Percentiles rank a stretch among this genome's conserved stretches.
These are phyloP conservation scores for Psittacula echo DNA, from an alignment of 2,797 vertebrate genomes.

Conservation along the genomic window DNA sequence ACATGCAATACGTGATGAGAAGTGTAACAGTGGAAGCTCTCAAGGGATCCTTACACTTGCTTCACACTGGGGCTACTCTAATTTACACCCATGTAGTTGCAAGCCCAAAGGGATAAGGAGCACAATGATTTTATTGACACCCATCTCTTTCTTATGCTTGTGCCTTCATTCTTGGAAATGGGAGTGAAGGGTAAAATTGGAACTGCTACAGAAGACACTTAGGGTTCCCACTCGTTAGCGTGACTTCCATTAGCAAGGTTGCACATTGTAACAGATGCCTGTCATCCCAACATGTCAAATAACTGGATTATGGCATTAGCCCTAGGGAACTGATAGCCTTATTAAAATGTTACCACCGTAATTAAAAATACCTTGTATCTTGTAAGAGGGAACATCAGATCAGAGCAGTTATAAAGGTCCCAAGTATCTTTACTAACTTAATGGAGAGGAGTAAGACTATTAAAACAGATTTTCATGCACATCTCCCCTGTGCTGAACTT, in stretches of 20 bases:
- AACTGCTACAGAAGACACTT: not conserved
- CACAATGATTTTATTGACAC: not conserved
- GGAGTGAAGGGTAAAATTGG: not conserved
- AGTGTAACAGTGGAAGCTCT: not conserved
- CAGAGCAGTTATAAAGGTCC: slow-evolving; percentile 2
- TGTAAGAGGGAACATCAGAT: not conserved
- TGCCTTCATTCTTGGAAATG: not conserved
- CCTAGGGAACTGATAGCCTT: not conserved
- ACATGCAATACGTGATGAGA: not conserved
- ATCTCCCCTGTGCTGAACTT: not conserved
- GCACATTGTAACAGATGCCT: not conserved
- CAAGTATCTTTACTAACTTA: not conserved
- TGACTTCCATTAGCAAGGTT: not conserved
- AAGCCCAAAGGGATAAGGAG: not conserved
- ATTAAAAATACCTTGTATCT: not conserved
- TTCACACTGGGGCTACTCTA: not conserved
- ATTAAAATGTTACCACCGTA: slow-evolving; percentile 19
- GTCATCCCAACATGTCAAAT: not conserved
- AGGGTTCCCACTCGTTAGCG: not conserved
- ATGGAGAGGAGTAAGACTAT: not conserved
- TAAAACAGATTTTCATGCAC: not conserved
- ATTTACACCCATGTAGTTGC: not conserved
- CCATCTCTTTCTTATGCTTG: not conserved
- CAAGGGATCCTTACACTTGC: not conserved
- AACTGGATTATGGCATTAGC: not conserved